A percentile compares a stretch with the other conserved stretches of the same genome.
Evolutionary conservation across 2,113 vertebrate species (phyloP).

Genomic region (Girardinichthys multiradiatus): DNA sequence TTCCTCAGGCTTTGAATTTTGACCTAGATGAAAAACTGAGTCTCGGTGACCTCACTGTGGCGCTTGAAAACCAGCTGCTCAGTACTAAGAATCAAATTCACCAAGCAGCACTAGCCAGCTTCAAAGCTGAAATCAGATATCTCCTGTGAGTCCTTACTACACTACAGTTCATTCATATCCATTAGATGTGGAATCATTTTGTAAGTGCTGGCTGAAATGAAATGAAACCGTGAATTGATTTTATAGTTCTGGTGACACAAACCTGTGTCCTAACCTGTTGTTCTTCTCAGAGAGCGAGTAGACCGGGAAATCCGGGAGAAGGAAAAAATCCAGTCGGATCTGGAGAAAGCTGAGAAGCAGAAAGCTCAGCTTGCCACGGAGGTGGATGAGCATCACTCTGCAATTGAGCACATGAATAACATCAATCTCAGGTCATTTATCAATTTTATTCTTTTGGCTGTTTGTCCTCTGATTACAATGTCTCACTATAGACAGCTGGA

Average conservation of each 20-base stretch:
- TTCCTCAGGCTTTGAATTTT: slow-evolving; percentile 89
- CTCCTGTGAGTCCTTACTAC: slow-evolving; percentile 81
- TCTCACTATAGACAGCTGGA: not conserved
- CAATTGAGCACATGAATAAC: slow-evolving; percentile 89
- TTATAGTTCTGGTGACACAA: not conserved
- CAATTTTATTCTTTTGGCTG: not conserved
- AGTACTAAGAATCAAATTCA: slow-evolving; percentile 90
- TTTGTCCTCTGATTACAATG: not conserved
- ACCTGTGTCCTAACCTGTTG: not conserved
- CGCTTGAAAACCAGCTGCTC: slow-evolving; percentile 92
- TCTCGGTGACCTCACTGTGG: slow-evolving; percentile 87
- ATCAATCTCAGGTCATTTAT: slow-evolving; percentile 87
- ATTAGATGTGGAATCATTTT: not conserved
- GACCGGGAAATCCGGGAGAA: slow-evolving; percentile 90
- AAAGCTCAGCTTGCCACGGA: slow-evolving; percentile 91
- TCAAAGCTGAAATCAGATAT: slow-evolving; percentile 91
- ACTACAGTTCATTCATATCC: not conserved
- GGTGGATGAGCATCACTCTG: slow-evolving; percentile 91
- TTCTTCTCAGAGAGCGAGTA: slow-evolving; percentile 82
- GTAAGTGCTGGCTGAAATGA: not conserved
- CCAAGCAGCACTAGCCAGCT: slow-evolving; percentile 90
- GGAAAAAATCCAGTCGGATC: slow-evolving; percentile 87
- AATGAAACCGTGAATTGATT: not conserved
- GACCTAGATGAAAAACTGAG: slow-evolving; percentile 88
- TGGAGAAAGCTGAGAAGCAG: slow-evolving; percentile 92